phyloP scores from a whole-genome alignment of 2,888 invertebrate species.

The Axea sp. region DNA sequence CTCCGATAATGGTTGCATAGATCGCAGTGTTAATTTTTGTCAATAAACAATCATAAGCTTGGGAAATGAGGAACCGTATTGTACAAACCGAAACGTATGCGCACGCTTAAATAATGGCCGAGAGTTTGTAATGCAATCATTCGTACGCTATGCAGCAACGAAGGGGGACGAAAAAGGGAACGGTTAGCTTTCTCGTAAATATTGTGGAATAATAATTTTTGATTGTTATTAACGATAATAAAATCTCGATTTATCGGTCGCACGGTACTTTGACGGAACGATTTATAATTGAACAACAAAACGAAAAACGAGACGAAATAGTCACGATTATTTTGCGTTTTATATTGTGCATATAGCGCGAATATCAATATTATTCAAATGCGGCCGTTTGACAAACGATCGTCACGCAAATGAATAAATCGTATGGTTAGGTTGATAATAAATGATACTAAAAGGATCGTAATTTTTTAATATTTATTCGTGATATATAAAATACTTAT shows the following conservation, averaged over 20 bases:
- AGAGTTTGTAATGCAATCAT: slow-evolving; percentile 62
- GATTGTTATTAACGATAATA: slow-evolving; percentile 78
- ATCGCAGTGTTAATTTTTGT: slow-evolving; percentile 77
- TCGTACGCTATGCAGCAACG: slow-evolving; percentile 15
- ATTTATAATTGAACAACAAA: slow-evolving; percentile 53
- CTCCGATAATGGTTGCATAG: slow-evolving; percentile 72
- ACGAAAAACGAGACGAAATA: slow-evolving; percentile 33
- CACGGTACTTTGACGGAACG: slow-evolving; percentile 46
- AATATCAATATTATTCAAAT: slow-evolving; percentile 44
- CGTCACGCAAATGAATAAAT: slow-evolving; percentile 18
- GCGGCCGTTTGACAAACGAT: slow-evolving; percentile 25
- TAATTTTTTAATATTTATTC: too few relatives aligned
- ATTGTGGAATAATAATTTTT: slow-evolving; percentile 77
- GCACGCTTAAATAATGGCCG: slow-evolving; percentile 59
- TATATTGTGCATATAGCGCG: slow-evolving; percentile 8
- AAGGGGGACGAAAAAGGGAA: slow-evolving; percentile 21
- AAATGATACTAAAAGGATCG: too few relatives aligned
- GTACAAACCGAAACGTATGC: slow-evolving; percentile 53
- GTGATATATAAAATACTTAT: too few relatives aligned
- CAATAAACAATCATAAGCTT: slow-evolving; percentile 75
- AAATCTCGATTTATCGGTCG: slow-evolving; percentile 77
- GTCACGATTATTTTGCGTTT: slow-evolving; percentile 38
- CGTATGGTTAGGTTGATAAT: neutral
- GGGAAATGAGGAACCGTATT: slow-evolving; percentile 55
- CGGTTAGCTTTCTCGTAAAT: slow-evolving; percentile 68